Conservation (phyloP, 2,888 invertebrate genomes). For the Hyles lineata region DNA sequence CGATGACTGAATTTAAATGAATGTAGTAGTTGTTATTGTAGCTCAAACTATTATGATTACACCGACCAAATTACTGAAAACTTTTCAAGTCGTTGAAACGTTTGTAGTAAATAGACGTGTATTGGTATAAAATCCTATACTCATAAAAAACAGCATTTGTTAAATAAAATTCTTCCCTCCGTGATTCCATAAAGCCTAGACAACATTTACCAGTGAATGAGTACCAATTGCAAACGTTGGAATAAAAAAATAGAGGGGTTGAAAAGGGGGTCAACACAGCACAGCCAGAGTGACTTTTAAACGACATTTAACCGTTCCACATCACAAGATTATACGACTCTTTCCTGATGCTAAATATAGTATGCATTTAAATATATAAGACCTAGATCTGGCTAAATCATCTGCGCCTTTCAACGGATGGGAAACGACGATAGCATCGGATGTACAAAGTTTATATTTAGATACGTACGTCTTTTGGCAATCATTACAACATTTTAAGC, state of each 20-base stretch:
- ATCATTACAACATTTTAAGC: slow-evolving; percentile 22
- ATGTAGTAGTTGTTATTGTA: too few species aligned
- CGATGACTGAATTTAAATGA: too few species aligned
- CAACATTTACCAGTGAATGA: not conserved
- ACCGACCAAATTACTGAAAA: too few species aligned
- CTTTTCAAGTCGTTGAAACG: too few species aligned
- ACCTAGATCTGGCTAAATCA: slow-evolving; percentile 23
- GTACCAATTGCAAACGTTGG: not conserved
- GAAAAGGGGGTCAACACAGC: slow-evolving; percentile 11
- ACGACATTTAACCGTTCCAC: slow-evolving; percentile 20
- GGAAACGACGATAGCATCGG: slow-evolving; percentile 14
- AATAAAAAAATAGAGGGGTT: not conserved
- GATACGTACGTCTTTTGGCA: slow-evolving; percentile 24
- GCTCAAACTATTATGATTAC: too few species aligned
- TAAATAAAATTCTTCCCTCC: not conserved
- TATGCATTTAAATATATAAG: slow-evolving; percentile 15
- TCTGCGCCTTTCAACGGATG: slow-evolving; percentile 24
- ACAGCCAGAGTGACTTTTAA: slow-evolving; percentile 19
- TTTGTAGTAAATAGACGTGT: too few species aligned
- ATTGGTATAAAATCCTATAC: too few species aligned
- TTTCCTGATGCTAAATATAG: slow-evolving; percentile 26
- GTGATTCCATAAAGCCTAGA: not conserved
- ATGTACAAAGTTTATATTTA: slow-evolving; percentile 11
- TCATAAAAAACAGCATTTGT: too few species aligned
- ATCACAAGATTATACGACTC: not conserved